phyloP scores from a whole-genome alignment of 2,888 invertebrate genomes.

The Disparrhopalites patrizii region DNA sequence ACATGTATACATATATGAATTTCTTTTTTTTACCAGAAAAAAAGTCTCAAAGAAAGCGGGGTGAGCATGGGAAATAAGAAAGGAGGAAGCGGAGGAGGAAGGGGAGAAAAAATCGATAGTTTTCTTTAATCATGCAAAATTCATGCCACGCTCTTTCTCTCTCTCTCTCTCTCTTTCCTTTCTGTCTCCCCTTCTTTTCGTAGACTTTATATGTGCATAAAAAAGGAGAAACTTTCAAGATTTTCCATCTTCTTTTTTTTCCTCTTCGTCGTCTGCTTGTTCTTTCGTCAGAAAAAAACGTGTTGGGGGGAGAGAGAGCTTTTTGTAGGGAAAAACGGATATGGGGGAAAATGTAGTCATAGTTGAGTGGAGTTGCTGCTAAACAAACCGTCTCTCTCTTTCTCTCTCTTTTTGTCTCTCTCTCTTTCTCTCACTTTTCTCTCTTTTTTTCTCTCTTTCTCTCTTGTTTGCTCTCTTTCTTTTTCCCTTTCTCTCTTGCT shows the following conservation, averaged over 20 bases:
- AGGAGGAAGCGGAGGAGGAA: background rate
- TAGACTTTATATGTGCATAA: background rate
- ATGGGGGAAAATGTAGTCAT: background rate
- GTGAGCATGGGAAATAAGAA: too few relatives aligned
- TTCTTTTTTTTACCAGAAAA: background rate
- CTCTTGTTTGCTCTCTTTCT: background rate
- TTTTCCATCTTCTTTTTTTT: conserved; percentile 7
- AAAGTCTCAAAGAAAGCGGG: too few relatives aligned
- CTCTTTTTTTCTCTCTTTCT: background rate
- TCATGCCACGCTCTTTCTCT: conserved; percentile 20
- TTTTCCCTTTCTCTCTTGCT: too few relatives aligned
- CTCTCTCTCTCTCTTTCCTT: conserved; percentile 4
- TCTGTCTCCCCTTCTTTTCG: background rate
- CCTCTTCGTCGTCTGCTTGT: conserved; percentile 1
- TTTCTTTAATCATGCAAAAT: conserved; percentile 28
- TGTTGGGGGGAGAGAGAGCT: too few relatives aligned
- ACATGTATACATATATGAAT: background rate
- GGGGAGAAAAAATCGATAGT: conserved; percentile 9
- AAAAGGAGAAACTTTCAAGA: conserved; percentile 2
- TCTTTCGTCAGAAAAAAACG: background rate
- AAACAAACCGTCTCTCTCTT: conserved; percentile 16
- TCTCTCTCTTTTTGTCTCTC: background rate
- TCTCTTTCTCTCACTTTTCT: background rate
- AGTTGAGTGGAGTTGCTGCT: conserved; percentile 14
- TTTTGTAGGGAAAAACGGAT: conserved; percentile 5